Base-by-base conservation (phyloP, 2,113 vertebrate species). In the Lamprotornis superbus region DNA sequence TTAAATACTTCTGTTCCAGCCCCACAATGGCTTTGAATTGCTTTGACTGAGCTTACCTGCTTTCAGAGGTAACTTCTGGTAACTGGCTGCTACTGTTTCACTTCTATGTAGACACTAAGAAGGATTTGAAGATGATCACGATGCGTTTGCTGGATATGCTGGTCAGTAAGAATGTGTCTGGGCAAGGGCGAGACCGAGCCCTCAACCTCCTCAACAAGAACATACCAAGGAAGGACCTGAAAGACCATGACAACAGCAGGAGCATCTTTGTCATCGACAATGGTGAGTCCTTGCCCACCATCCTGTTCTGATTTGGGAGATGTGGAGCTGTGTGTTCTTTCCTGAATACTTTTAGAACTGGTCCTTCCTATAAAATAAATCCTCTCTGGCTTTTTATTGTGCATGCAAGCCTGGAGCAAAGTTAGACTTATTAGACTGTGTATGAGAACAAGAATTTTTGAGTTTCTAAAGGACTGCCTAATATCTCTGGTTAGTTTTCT, bases 131-230 rank as follows among this genome's bases (percentile, higher is more conserved):
- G 96, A 98, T 97, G 79, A 99, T 99, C 96, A 99, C 99, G 0
- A 94, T 95, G 31, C 97, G 97, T 55, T 97, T 99, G 83, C 95
- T 99, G 82, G 99, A 99, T 89, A 99, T 99, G 99, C 96, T 99
- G 93, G 95, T 94, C 35, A 99, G 96, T 92, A 99, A 98, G 95
- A 99, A 98, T 31, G 98, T 99, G 8, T 99, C 99, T 42, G 99
- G 99, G 52, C 98, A 99, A 59, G 99, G 99, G 44, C 97, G 99
- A 95, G 99, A 99, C 91, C 98, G 98, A 96, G 99, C 99, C 5
- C 98, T 99, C 68, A 99, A 99, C 95, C 98, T 99, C 24, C 98
- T 99, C 89, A 98, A 97, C 93, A 99, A 98, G 95, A 99, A 99
- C 22, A 98, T 99, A 47, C 99, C 99, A 2, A 98, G 99, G 85